Percentiles rank a stretch among this genome's conserved stretches.
Conservation (phyloP, 2,113 vertebrate genomes). For the Probosciger aterrimus region DNA sequence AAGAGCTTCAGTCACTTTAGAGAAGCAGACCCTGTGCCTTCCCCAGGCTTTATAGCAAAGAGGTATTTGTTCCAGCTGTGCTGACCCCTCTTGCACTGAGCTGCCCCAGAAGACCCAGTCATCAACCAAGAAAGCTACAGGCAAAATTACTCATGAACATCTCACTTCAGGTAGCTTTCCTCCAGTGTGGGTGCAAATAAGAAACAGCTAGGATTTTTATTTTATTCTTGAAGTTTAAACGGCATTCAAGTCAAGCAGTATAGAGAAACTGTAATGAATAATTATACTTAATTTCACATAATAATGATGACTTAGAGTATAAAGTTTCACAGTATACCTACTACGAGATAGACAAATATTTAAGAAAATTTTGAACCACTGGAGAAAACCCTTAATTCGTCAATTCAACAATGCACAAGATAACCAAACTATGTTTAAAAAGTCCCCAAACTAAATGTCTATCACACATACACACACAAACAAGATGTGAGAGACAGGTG, state of each 20-base stretch:
- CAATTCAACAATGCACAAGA: not conserved
- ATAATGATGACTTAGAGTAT: not conserved
- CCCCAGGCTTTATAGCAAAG: not conserved
- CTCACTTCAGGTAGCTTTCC: not conserved
- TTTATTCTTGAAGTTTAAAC: not conserved
- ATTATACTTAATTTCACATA: not conserved
- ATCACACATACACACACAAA: not conserved
- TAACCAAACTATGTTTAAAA: not conserved
- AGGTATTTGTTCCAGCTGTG: not conserved
- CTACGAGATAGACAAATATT: not conserved
- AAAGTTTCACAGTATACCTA: not conserved
- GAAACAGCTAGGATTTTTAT: not conserved
- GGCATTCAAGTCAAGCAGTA: not conserved
- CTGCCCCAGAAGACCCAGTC: not conserved
- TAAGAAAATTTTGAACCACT: not conserved
- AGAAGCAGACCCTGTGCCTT: not conserved
- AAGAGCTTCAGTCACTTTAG: not conserved
- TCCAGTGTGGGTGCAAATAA: not conserved
- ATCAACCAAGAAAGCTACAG: not conserved
- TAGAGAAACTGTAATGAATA: not conserved
- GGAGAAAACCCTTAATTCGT: not conserved
- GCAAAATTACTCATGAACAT: not conserved
- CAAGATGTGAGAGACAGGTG: not conserved
- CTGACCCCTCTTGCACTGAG: not conserved
- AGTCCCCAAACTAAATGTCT: not conserved